Base-by-base conservation (phyloP, 2,888 invertebrate genomes). In the Eumerus sabulonum region DNA sequence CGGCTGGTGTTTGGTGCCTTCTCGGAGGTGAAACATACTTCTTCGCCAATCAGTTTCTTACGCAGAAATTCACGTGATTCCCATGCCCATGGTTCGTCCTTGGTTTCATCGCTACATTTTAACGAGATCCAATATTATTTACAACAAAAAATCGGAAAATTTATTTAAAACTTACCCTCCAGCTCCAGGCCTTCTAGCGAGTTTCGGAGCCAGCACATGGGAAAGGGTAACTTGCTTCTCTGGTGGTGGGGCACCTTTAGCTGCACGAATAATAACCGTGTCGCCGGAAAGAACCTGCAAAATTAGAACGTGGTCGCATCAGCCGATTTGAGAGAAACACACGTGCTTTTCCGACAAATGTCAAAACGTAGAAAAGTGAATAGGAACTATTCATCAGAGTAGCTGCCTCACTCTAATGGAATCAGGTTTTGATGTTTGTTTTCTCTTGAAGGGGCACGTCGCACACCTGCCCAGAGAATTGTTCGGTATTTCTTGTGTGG, bases 71-170 rank as follows among this genome's bases (percentile, higher is more conserved):
- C 99, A 64, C 99, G 93, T 0, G 98, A 96, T 87, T 99, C 98
- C 98, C 98, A 99, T 0, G 98, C 98, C 91, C 92, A 99, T 1
- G 98, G 96, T 90, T 99, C 96, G 87, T 97, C 97, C 87, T 93
- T 94, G 11, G 92, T 92, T 85, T 94, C 94, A 48, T 92, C 92
- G 45, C 92, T 91, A 87, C 91, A 92, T 87, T 54, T 50, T 57
- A 36, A 57, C 48, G 47, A 42, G 47, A 40, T 40, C n/a, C n/a
- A 27, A 27, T 27, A 4, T 27, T 27, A 4, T 27, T 27, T n/a
- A n/a, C n/a, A n/a, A 27, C 7, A 27, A 4, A 27, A 27, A 27
- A 27, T 27, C 27, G 2, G 7, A 27, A 27, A 4, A 27, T 27
- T 4, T 4, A 27, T 27, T 7, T 27, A 4, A 7, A 27, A 67